Evolutionary conservation across 2,797 vertebrate species (phyloP), one percentile per base, ranked within the genome.

Genomic region (Dallia pectoralis): DNA sequence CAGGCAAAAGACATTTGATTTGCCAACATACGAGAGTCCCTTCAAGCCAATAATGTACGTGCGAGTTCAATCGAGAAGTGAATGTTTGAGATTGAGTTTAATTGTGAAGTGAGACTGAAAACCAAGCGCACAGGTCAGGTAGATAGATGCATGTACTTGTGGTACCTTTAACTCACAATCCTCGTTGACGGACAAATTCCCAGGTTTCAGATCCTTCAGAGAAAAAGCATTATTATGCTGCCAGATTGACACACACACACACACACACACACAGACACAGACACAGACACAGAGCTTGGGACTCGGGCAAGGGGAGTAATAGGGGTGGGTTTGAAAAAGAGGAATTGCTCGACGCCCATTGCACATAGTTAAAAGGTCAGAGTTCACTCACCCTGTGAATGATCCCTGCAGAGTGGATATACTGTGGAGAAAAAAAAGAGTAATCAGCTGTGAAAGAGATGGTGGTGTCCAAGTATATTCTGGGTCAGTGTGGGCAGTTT

Each of bases 111-210:
- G 53, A 59, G 53, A 59, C 53, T 59, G 27, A 47, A 33, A 64
- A 0, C 0, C 0, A 16, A 48, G 1, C 65, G 25, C 29, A 25
- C 33, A 27, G n/a, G 44, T n/a, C 47, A 40, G 33, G 64, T 66
- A 66, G 30, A 12, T 22, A 59, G 0, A 16, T 47, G n/a, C 16
- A 59, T 30, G 25, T 47, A 19, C 16, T 49, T 30, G 25, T 2
- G 4, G 19, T 89, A 98, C 98, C 97, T 99, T 99, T 68, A 99
- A 82, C 81, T 98, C 97, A 86, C 98, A 99, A 89, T 99, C 97
- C 66, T 96, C 96, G 4, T 98, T 99, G 75, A 99, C 95, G 3
- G 97, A 96, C 78, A 99, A 83, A 83, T 99, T 99, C 70, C 98
- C 95, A 25, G 98, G 98, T 88, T 99, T 99, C 48, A 99, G 94